Base-by-base conservation (phyloP, 2,113 vertebrate genomes). In the Sorex araneus region DNA sequence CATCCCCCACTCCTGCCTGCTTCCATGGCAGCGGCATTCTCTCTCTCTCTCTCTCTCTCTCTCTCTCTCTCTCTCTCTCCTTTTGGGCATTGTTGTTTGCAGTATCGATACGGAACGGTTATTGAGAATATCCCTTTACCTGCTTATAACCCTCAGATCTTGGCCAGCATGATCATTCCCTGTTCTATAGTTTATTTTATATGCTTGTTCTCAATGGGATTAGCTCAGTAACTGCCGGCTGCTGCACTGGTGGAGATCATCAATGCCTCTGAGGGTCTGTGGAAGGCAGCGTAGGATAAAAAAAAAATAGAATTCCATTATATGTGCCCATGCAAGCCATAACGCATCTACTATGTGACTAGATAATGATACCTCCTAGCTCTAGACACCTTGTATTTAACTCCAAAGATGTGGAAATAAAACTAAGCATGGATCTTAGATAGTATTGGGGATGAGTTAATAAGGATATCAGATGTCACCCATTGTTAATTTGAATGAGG, bases 361-460 rank as follows among this genome's bases (percentile, higher is more conserved):
- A 54, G 18, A 18, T 45, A 54, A 64, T 34, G 36, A 9, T n/a
- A 75, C 66, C 23, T 78, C 27, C 40, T 10, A 50, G 8, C 82
- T 85, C 43, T 86, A 69, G 4, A 27, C 43, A 60, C 34, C 9
- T 84, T 34, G 25, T n/a, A 75, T 91, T 92, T 74, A 81, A 18
- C 21, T 75, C 12, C 79, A 28, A 87, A 60, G 60, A 54, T 43
- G 1, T 91, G 34, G 25, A 77, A 86, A 89, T 13, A 71, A 88
- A 73, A 86, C 66, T 36, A 85, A 84, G 43, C 79, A 73, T 70
- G 40, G 36, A 79, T 9, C 71, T 2, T 30, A 73, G 57, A 34
- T 91, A 32, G 28, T 47, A 36, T 82, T 93, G 71, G 78, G 36
- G 60, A 12, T 79, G 74, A 32, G 3, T 69, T 95, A 70, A 60